These are phyloP conservation scores for Periplaneta americana DNA, from an alignment of 1,140 invertebrate genomes.

Conservation along the genomic window DNA sequence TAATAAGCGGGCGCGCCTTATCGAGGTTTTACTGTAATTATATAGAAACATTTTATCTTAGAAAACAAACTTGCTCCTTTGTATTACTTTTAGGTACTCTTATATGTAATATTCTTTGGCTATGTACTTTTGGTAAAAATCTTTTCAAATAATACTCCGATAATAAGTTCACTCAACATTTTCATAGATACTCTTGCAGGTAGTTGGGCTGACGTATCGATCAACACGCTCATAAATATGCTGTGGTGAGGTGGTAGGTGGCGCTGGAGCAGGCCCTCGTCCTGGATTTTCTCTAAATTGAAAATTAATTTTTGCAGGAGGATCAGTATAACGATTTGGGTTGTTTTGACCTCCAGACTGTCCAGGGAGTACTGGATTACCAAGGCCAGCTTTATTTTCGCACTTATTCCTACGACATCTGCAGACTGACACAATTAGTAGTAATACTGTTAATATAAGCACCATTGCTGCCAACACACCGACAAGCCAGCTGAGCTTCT, in stretches of 20 bases:
- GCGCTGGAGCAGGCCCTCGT: background rate
- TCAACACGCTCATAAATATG: constrained; percentile 2
- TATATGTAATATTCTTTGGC: background rate
- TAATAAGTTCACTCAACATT: background rate
- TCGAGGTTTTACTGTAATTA: too few species aligned
- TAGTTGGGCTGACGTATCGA: background rate
- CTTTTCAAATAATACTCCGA: background rate
- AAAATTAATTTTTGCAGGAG: constrained; percentile 26
- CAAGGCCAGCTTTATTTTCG: constrained; percentile 28
- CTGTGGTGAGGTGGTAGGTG: background rate
- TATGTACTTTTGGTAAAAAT: background rate
- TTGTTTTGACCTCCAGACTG: constrained; percentile 19
- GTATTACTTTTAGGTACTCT: too few species aligned
- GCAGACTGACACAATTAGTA: constrained; percentile 37
- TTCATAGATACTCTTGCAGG: background rate
- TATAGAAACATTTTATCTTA: too few species aligned
- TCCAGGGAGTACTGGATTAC: constrained; percentile 26
- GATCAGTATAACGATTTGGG: constrained; percentile 20
- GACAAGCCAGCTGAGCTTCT: constrained; percentile 37
- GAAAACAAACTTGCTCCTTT: too few species aligned
- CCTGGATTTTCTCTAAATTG: constrained; percentile 17
- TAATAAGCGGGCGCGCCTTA: too few species aligned
- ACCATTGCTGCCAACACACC: constrained; percentile 35
- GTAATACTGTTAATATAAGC: constrained; percentile 35
- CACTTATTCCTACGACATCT: constrained; percentile 30